phyloP scores from a whole-genome alignment of 1,140 invertebrate species.

The Cyclargus thomasi region DNA sequence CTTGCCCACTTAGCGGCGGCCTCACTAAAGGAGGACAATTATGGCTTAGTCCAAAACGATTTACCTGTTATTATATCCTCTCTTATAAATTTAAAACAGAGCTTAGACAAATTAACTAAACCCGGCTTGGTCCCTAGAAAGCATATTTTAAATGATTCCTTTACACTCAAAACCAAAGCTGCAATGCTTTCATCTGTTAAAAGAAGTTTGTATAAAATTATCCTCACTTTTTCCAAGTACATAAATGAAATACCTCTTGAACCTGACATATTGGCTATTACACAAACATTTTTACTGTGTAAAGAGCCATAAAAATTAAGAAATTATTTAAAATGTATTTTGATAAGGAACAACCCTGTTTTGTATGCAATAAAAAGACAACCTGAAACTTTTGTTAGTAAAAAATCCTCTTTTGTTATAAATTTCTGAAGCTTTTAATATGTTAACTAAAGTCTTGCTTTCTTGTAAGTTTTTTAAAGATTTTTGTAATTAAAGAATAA shows the following conservation, averaged over 20 bases:
- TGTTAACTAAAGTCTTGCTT: too few species aligned
- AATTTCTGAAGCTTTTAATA: too few species aligned
- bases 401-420: too few species aligned
- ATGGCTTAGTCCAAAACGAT: constrained; percentile 87
- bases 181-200: constrained; percentile 79
- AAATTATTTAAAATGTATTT: constrained; percentile 24
- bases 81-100: constrained; percentile 80
- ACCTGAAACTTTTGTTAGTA: not conserved
- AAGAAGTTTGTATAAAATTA: constrained; percentile 84
- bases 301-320: constrained; percentile 55
- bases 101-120: constrained; percentile 83
- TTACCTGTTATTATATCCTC: constrained; percentile 80
- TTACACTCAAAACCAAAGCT: constrained; percentile 77
- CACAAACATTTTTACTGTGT: constrained; percentile 72
- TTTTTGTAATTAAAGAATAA: too few species aligned
- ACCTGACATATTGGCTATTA: constrained; percentile 62
- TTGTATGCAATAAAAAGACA: not conserved
- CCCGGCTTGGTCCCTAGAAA: constrained; percentile 78
- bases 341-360: not conserved
- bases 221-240: constrained; percentile 80
- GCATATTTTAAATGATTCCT: constrained; percentile 76
- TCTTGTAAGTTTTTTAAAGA: too few species aligned
- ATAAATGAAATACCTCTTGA: constrained; percentile 80
- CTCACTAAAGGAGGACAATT: constrained; percentile 84
- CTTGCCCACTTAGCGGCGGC: constrained; percentile 80